Percentiles rank a stretch among this genome's conserved stretches.
These are phyloP conservation scores for Brevimyrus niger DNA, from an alignment of 2,113 vertebrate species.

Conservation along the genomic window DNA sequence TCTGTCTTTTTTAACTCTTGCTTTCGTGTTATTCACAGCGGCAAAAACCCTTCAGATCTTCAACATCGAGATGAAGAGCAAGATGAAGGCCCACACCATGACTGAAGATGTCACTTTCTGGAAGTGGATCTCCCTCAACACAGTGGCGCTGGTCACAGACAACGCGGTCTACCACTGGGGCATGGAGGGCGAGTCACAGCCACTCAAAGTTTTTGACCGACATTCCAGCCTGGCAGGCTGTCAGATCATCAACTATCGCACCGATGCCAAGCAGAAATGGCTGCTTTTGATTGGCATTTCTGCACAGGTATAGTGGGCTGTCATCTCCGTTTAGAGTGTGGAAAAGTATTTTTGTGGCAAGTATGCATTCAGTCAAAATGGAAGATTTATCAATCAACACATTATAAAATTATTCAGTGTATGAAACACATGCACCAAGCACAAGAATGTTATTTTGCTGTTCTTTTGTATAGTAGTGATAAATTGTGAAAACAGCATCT, in stretches of 20 bases:
- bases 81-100: constrained; percentile 99
- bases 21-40: constrained; percentile 63
- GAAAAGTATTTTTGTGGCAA: background rate
- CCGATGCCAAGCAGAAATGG: constrained; percentile 97
- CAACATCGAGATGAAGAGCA: constrained; percentile 99
- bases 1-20: background rate
- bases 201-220: constrained; percentile 95
- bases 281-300: constrained; percentile 93
- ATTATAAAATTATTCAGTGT: background rate
- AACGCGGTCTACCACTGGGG: constrained; percentile 98
- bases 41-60: constrained; percentile 99
- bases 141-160: constrained; percentile 93
- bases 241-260: constrained; percentile 98
- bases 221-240: constrained; percentile 95
- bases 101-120: constrained; percentile 98
- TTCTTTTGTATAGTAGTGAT: background rate
- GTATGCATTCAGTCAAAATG: background rate
- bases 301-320: constrained; percentile 72
- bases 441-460: background rate
- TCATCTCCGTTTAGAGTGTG: background rate
- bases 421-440: background rate
- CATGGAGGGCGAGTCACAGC: constrained; percentile 97
- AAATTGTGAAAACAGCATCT: background rate
- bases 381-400: background rate
- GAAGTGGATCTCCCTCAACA: constrained; percentile 99